phyloP scores from a whole-genome alignment of 2,113 vertebrate species.

The Thunnus thynnus region DNA sequence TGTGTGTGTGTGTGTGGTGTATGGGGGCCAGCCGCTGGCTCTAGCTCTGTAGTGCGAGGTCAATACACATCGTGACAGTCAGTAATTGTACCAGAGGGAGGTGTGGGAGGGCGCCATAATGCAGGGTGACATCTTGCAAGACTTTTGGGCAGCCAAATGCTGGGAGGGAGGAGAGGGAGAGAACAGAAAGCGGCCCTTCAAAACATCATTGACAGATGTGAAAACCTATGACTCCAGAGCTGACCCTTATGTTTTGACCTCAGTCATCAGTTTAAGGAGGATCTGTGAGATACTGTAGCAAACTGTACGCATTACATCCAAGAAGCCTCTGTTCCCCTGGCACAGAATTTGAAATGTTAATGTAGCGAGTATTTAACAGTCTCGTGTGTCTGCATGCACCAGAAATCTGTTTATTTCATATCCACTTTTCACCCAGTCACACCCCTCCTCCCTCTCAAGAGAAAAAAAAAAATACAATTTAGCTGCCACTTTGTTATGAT shows the following conservation, averaged over 20 bases:
- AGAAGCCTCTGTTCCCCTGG: neutral
- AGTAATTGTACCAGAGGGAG: conserved; percentile 77
- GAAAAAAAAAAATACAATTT: conserved; percentile 48
- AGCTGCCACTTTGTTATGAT: conserved; percentile 68
- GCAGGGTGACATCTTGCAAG: conserved; percentile 68
- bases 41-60: conserved; percentile 56
- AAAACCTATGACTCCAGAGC: conserved; percentile 24
- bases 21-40: conserved; percentile 23
- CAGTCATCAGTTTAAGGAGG: neutral
- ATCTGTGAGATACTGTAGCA: conserved; percentile 4
- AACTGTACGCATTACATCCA: neutral
- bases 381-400: conserved; percentile 31
- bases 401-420: conserved; percentile 58
- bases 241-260: conserved; percentile 45
- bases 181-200: neutral
- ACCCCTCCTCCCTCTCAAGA: conserved; percentile 3
- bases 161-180: conserved; percentile 9
- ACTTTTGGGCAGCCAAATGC: conserved; percentile 62
- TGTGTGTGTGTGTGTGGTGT: conserved; percentile 11
- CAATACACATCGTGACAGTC: conserved; percentile 71
- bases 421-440: conserved; percentile 24
- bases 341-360: conserved; percentile 38
- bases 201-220: conserved; percentile 37
- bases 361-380: conserved; percentile 27
- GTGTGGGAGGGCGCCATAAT: conserved; percentile 65